A percentile compares a stretch with the other conserved stretches of the same genome.
Evolutionary conservation across 2,797 vertebrate species (phyloP).

Genomic region (Salmo trutta): DNA sequence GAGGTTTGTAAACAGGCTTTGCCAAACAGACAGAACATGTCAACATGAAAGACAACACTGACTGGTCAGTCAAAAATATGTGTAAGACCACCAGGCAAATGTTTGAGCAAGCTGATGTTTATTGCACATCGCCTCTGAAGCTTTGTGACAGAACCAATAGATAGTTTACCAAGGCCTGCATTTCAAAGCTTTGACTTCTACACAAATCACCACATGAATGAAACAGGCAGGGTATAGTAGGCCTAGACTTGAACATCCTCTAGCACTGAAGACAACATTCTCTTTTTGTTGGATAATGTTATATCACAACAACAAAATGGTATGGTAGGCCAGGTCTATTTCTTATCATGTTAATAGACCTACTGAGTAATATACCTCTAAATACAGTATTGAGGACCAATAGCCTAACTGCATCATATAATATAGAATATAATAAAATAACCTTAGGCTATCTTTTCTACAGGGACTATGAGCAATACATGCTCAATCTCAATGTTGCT

Average conservation of each 20-base stretch:
- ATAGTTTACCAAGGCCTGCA: not conserved
- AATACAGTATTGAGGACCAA: not conserved
- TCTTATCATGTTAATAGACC: not conserved
- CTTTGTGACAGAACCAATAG: not conserved
- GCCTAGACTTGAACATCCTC: not conserved
- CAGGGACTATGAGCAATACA: not conserved
- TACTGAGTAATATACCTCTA: not conserved
- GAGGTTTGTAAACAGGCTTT: conserved; percentile 49
- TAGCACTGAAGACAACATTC: not conserved
- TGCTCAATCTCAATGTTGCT: not conserved
- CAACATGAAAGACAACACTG: conserved; percentile 27
- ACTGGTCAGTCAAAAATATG: conserved; percentile 18
- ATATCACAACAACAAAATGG: not conserved
- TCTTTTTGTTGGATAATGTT: not conserved
- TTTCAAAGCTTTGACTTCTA: conserved; percentile 1
- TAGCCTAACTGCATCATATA: not conserved
- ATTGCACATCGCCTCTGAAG: not conserved
- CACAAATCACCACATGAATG: not conserved
- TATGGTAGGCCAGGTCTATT: not conserved
- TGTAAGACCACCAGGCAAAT: not conserved
- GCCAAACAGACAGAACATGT: conserved; percentile 40
- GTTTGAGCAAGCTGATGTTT: not conserved
- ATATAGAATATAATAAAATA: not conserved
- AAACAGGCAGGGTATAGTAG: not conserved
- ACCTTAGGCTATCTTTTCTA: not conserved